These are phyloP conservation scores for Lepilemur septentrionalis DNA, from an alignment of 2,797 vertebrate genomes.

Conservation along the genomic window DNA sequence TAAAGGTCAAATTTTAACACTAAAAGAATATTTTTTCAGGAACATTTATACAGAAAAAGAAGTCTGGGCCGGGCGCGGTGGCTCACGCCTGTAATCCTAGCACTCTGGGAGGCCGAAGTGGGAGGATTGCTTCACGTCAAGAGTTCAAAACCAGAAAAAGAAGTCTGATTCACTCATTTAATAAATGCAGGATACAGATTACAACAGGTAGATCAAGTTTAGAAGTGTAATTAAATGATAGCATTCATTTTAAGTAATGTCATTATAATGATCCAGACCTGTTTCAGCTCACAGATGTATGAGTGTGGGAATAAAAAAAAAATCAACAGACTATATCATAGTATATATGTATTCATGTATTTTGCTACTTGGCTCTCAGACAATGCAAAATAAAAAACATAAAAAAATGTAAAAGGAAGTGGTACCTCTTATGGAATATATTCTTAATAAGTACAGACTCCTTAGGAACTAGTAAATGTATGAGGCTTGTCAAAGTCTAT, in stretches of 20 bases:
- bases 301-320: neutral
- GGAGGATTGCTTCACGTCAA: no score
- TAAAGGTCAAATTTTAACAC: neutral
- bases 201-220: conserved; percentile 24
- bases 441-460: neutral
- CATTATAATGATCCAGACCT: neutral
- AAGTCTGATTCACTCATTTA: neutral
- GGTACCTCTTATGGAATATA: neutral
- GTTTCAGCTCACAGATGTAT: conserved; percentile 44
- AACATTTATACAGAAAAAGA: conserved; percentile 4
- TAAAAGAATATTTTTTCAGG: conserved; percentile 16
- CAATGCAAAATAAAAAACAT: conserved; percentile 28
- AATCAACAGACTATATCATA: neutral
- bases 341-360: neutral
- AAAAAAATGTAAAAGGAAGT: neutral
- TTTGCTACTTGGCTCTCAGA: conserved; percentile 32
- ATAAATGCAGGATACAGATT: conserved; percentile 29
- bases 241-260: neutral
- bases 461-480: neutral
- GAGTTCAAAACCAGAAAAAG: neutral
- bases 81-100: no score
- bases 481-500: neutral
- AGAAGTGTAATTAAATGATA: conserved; percentile 45
- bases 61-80: neutral
- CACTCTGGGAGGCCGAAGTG: no score